Evolutionary conservation across 1,140 invertebrate species (phyloP).

Genomic region (Catajapyx aquilonaris): DNA sequence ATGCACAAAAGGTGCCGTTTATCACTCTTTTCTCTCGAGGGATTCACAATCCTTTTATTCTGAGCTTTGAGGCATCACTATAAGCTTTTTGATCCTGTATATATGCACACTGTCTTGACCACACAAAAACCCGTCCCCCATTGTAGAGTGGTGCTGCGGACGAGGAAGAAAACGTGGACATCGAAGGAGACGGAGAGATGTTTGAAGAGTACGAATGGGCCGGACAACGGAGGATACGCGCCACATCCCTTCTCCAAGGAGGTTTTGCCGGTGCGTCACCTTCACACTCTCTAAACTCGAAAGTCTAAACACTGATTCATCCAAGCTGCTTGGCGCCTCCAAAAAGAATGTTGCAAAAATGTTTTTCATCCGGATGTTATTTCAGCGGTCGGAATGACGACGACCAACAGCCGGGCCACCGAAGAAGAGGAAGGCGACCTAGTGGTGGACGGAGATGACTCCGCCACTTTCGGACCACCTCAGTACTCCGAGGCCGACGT

Average conservation of each 20-base stretch:
- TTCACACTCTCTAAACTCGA: constrained; percentile 11
- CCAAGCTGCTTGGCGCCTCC: neutral
- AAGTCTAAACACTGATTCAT: constrained; percentile 7
- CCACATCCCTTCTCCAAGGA: constrained; percentile 41
- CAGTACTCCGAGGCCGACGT: constrained; percentile 64
- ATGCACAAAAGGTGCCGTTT: too few species aligned
- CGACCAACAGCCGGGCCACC: constrained; percentile 8
- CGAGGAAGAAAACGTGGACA: constrained; percentile 43
- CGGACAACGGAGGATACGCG: constrained; percentile 47
- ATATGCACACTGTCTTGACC: too few species aligned
- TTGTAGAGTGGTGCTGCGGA: too few species aligned
- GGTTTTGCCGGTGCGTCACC: constrained; percentile 34
- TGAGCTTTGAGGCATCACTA: too few species aligned
- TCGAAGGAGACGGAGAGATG: constrained; percentile 37
- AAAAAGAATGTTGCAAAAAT: constrained; percentile 2
- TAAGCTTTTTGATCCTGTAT: too few species aligned
- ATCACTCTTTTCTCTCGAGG: too few species aligned
- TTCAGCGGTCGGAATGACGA: constrained; percentile 5
- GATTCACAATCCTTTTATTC: too few species aligned
- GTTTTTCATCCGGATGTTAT: neutral
- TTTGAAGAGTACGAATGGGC: constrained; percentile 70
- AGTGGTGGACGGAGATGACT: constrained; percentile 52
- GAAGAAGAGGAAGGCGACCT: constrained; percentile 66
- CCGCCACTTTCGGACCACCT: constrained; percentile 51
- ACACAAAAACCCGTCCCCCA: too few species aligned